These are phyloP conservation scores for Aphelenchoides bicaudatus DNA, from an alignment of 2,888 invertebrate genomes.

Conservation along the genomic window DNA sequence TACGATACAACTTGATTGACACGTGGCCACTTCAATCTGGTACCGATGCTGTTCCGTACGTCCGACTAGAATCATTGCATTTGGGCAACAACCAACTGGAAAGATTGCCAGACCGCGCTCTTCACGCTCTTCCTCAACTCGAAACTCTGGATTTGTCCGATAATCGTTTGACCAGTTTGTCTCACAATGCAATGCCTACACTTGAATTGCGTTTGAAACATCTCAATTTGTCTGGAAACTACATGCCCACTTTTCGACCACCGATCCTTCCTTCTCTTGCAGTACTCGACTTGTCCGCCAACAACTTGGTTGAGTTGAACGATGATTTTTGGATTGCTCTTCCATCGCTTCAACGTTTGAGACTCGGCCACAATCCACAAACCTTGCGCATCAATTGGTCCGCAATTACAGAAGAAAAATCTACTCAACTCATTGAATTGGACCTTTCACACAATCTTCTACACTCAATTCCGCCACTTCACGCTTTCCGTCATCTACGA, in stretches of 20 bases:
- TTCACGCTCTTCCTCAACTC: constrained; percentile 39
- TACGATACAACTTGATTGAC: constrained; percentile 21
- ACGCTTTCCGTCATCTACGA: constrained; percentile 22
- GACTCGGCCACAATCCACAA: constrained; percentile 38
- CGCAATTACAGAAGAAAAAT: background rate
- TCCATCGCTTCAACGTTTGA: constrained; percentile 46
- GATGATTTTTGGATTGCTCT: constrained; percentile 41
- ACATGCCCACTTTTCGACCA: constrained; percentile 28
- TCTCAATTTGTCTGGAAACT: constrained; percentile 42
- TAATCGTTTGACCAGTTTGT: constrained; percentile 22
- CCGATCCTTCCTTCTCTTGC: constrained; percentile 49
- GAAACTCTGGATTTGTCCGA: constrained; percentile 42
- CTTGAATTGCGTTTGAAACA: constrained; percentile 23
- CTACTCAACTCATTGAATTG: constrained; percentile 34
- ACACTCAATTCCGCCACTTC: constrained; percentile 24
- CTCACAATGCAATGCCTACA: constrained; percentile 25
- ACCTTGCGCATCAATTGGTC: constrained; percentile 14
- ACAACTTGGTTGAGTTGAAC: constrained; percentile 39
- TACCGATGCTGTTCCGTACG: constrained; percentile 27
- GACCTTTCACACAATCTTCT: constrained; percentile 44
- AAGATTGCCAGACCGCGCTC: constrained; percentile 39
- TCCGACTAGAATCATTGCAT: constrained; percentile 39
- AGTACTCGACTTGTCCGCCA: constrained; percentile 45
- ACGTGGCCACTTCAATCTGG: constrained; percentile 25
- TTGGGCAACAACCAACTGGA: constrained; percentile 37